Evolutionary conservation across 2,888 invertebrate species (phyloP).

Genomic region (Drosophila differens): DNA sequence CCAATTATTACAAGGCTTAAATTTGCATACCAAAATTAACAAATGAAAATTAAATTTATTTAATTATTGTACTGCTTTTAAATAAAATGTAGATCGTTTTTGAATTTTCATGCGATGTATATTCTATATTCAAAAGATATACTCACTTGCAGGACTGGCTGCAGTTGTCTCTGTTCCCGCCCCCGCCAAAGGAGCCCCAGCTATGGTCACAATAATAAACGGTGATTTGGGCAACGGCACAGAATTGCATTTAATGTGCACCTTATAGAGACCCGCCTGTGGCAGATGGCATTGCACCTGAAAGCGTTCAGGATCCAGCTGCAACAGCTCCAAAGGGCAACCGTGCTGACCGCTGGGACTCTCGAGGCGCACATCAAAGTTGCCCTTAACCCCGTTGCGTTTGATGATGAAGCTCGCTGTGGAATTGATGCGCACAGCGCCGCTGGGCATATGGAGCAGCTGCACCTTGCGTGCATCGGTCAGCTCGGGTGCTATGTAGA

Average conservation of each 20-base stretch:
- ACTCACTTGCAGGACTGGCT: constrained; percentile 25
- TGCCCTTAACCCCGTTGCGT: constrained; percentile 83
- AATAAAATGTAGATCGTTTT: neutral
- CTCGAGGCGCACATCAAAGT: constrained; percentile 84
- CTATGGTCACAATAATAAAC: constrained; percentile 82
- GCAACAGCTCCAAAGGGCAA: constrained; percentile 68
- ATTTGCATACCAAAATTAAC: neutral
- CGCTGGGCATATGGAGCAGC: constrained; percentile 83
- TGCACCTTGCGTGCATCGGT: constrained; percentile 83
- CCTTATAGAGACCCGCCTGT: constrained; percentile 81
- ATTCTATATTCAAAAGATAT: neutral
- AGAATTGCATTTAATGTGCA: constrained; percentile 84
- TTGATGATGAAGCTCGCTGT: constrained; percentile 80
- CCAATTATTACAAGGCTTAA: neutral
- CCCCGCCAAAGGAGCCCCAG: constrained; percentile 47
- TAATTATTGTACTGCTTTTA: neutral
- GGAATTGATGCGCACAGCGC: constrained; percentile 76
- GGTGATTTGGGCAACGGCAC: constrained; percentile 82
- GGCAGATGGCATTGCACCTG: constrained; percentile 71
- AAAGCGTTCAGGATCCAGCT: constrained; percentile 82
- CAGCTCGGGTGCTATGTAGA: constrained; percentile 83
- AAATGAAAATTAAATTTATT: neutral
- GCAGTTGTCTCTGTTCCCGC: neutral
- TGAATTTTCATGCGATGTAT: neutral
- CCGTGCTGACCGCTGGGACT: constrained; percentile 75